Conservation (phyloP, 2,113 vertebrate species). For the Pardalotus punctatus region DNA sequence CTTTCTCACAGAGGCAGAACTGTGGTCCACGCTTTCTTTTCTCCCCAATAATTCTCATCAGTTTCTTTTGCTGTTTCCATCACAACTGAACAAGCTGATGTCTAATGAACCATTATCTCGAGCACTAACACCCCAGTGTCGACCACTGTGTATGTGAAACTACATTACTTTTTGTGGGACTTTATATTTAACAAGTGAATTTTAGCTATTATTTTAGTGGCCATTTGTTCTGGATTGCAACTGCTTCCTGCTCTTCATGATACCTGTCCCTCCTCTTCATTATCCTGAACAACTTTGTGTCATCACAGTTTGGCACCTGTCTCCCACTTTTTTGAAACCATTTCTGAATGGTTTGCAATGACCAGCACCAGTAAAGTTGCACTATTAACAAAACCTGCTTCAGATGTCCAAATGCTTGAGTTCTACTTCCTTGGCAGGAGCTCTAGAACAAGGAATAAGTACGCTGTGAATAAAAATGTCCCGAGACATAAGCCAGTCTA, state of each 20-base stretch:
- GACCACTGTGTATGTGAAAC: not conserved
- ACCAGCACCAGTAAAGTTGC: not conserved
- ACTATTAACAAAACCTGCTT: not conserved
- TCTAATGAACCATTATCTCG: not conserved
- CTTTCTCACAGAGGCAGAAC: not conserved
- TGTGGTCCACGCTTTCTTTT: not conserved
- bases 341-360: not conserved
- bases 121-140: not conserved
- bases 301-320: not conserved
- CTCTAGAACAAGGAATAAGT: conserved; percentile 39
- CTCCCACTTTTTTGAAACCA: not conserved
- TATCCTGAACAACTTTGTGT: not conserved
- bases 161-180: not conserved
- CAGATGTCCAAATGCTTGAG: not conserved
- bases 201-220: not conserved
- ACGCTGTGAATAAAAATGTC: conserved; percentile 17
- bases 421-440: conserved; percentile 17
- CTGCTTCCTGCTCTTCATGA: not conserved
- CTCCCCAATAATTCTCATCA: not conserved
- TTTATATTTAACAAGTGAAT: not conserved
- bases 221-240: not conserved
- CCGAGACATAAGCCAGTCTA: not conserved
- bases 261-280: not conserved
- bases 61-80: not conserved
- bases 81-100: not conserved